These are phyloP conservation scores for Gallinago jamesoni DNA, from an alignment of 2,113 vertebrate genomes.

Conservation along the genomic window DNA sequence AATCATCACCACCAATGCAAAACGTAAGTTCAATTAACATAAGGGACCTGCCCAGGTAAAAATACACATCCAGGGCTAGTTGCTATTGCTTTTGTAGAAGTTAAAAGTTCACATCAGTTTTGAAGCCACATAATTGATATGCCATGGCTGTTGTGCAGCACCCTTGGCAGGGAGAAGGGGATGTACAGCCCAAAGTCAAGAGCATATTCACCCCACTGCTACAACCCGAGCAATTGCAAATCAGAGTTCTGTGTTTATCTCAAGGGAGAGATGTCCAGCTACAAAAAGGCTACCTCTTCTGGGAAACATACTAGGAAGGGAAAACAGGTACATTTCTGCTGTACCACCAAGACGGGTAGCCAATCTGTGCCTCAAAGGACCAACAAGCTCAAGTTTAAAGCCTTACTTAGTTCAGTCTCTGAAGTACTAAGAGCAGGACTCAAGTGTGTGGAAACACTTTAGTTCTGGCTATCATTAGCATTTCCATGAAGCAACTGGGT, in stretches of 20 bases:
- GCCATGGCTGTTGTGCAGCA: neutral
- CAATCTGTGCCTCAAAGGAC: neutral
- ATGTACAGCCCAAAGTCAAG: neutral
- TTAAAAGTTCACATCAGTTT: neutral
- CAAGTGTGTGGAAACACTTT: neutral
- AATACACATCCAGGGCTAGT: neutral
- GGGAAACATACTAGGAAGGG: neutral
- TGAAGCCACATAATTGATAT: neutral
- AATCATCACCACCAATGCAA: neutral
- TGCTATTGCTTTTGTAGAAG: neutral
- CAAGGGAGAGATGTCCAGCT: neutral
- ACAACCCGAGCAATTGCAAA: neutral
- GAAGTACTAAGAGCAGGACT: neutral
- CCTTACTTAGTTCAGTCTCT: neutral
- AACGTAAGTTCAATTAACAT: neutral
- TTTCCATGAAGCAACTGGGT: neutral
- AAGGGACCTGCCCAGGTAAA: neutral
- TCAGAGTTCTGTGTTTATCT: neutral
- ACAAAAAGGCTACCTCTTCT: neutral
- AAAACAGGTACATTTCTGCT: neutral
- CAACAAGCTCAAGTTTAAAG: neutral
- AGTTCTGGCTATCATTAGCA: neutral
- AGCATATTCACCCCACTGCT: rapidly evolving
- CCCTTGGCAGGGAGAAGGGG: neutral
- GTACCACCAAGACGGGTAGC: too few relatives aligned